Evolutionary conservation across 1,140 invertebrate genomes (phyloP), one percentile per base, ranked within the genome.

Genomic region (Ericerus pela): DNA sequence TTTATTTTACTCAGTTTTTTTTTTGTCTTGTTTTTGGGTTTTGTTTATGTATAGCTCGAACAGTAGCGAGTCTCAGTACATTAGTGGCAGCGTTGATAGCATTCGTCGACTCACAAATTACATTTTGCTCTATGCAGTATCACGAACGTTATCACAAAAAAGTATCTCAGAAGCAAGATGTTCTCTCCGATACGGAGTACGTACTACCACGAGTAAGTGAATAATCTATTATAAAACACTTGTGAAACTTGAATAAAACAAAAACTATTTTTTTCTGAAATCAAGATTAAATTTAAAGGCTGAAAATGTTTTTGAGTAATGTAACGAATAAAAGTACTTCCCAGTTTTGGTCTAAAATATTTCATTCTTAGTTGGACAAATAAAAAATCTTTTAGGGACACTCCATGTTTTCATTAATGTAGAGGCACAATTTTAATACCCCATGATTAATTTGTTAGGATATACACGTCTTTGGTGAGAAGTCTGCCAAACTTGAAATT

Each of bases 101-200:
- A 27, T 73, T 75, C 61, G 28, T 75, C 8, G 72, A 74, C 59
- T 68, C 66, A 55, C 73, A 75, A 62, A 68, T 74, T 41, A 67
- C 71, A 12, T 75, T 70, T 55, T 75, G 73, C 60, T 72, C 68
- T n/a, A 67, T 72, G 61, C 68, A 72, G 51, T 55, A 56, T 22
- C 29, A 57, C 24, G 43, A 54, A 22, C 47, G 57, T 47, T 36
- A 51, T 51, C 58, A 59, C 41, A 60, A 55, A 41, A 63, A 61
- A 57, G 60, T 54, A 54, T 60, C 57, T 57, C 63, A 62, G 43
- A 63, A 56, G 51, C 67, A 70, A 57, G 71, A 73, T 54, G 68
- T 69, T 57, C 64, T 70, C 14, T 68, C 70, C 14, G 72, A 73
- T 61, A 70, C 71, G 38, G 72, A 73, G 58, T 73, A 73, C 62